These are phyloP conservation scores for Aspiorhynchus laticeps DNA, from an alignment of 2,113 vertebrate genomes.

Conservation along the genomic window DNA sequence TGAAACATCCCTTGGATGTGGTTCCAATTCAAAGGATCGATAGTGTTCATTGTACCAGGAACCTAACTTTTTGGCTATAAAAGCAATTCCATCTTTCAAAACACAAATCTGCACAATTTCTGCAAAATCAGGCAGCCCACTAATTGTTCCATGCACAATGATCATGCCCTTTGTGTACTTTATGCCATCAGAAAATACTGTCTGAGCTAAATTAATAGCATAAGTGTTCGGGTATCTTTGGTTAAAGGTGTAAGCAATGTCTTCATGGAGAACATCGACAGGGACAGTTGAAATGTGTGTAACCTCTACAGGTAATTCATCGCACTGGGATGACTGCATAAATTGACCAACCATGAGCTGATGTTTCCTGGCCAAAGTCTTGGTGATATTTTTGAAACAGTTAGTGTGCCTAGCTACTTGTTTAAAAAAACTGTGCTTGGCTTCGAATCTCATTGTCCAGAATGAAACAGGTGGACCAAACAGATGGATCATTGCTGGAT, in stretches of 20 bases:
- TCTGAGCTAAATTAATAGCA: conserved; percentile 43
- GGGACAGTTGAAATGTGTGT: neutral
- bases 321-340: conserved; percentile 19
- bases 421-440: conserved; percentile 48
- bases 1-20: conserved; percentile 32
- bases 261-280: conserved; percentile 4
- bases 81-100: conserved; percentile 35
- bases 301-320: neutral
- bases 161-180: conserved; percentile 55
- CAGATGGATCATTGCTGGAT: conserved; percentile 40
- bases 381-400: conserved; percentile 56
- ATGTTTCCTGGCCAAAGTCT: conserved; percentile 16
- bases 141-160: conserved; percentile 35
- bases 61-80: conserved; percentile 42
- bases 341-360: conserved; percentile 38
- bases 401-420: no score
- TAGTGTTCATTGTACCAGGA: no score
- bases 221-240: conserved; percentile 41
- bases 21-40: conserved; percentile 37
- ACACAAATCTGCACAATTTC: conserved; percentile 56
- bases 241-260: conserved; percentile 11
- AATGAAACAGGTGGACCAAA: conserved; percentile 53
- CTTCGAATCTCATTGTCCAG: conserved; percentile 46
- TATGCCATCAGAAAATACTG: conserved; percentile 49
- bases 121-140: conserved; percentile 43